Conservation (phyloP, 2,113 vertebrate species). For the Macrotis lagotis region DNA sequence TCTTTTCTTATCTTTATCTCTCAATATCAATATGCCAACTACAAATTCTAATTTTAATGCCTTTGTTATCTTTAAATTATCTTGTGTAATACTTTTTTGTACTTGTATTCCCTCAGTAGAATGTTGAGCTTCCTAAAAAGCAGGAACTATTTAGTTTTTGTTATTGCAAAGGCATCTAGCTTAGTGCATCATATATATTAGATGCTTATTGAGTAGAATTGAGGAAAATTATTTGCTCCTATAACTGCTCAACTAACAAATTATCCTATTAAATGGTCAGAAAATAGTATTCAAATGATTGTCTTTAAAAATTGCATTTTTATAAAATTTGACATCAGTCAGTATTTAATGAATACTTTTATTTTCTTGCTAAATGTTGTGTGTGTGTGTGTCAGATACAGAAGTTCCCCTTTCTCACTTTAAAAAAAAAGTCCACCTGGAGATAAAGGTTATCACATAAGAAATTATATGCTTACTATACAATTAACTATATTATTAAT, state of each 20-base stretch:
- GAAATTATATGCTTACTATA: neutral
- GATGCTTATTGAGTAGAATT: neutral
- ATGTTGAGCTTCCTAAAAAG: neutral
- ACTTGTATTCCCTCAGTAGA: neutral
- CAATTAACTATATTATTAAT: neutral
- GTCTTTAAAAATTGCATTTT: neutral
- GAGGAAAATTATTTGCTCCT: neutral
- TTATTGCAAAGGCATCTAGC: neutral
- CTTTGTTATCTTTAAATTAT: neutral
- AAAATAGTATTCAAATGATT: conserved; percentile 26
- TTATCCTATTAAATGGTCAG: conserved; percentile 1
- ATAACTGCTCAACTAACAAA: neutral
- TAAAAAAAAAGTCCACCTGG: neutral
- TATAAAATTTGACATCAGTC: neutral
- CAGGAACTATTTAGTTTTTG: neutral
- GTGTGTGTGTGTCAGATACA: neutral
- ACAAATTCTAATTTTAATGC: neutral
- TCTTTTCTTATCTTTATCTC: neutral
- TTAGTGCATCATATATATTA: neutral
- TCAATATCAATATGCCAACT: neutral
- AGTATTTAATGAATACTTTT: neutral
- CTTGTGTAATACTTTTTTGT: neutral
- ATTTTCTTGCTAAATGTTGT: neutral
- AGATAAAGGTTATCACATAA: neutral
- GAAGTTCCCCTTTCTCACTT: neutral